Evolutionary conservation across 2,888 invertebrate genomes (phyloP).

Genomic region (Brenthis ino): DNA sequence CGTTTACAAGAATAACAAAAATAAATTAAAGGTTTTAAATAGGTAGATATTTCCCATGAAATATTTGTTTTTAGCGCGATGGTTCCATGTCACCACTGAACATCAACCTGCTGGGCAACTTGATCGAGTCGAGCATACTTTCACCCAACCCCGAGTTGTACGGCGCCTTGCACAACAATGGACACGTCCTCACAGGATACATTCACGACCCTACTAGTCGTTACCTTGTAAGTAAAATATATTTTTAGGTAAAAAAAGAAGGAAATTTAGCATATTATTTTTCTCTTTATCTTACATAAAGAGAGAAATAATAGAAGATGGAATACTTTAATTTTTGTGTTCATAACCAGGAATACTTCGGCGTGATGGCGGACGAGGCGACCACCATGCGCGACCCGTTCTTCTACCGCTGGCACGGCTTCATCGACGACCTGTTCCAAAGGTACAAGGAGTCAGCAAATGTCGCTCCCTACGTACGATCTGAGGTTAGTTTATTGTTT

Average conservation of each 20-base stretch:
- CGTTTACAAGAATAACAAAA: no score
- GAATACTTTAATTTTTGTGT: slow-evolving; percentile 7
- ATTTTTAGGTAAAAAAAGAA: neutral
- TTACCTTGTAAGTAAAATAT: slow-evolving; percentile 81
- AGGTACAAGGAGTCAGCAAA: slow-evolving; percentile 83
- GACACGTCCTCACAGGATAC: slow-evolving; percentile 87
- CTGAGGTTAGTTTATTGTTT: slow-evolving; percentile 54
- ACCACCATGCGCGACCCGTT: slow-evolving; percentile 94
- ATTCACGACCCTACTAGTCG: slow-evolving; percentile 88
- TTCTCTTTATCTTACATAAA: no score
- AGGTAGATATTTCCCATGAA: no score
- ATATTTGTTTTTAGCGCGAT: slow-evolving; percentile 59
- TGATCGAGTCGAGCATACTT: slow-evolving; percentile 86
- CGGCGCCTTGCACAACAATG: slow-evolving; percentile 88
- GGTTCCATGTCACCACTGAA: slow-evolving; percentile 77
- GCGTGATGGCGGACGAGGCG: slow-evolving; percentile 90
- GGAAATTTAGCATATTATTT: no score
- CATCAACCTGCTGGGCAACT: slow-evolving; percentile 87
- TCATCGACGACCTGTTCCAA: slow-evolving; percentile 88
- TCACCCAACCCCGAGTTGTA: slow-evolving; percentile 85
- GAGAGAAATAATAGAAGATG: no score
- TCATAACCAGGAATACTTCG: slow-evolving; percentile 85
- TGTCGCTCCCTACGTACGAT: slow-evolving; percentile 65
- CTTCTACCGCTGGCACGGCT: slow-evolving; percentile 93
- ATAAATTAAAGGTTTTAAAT: no score